Percentiles rank a stretch among this genome's conserved stretches.
phyloP scores from a whole-genome alignment of 53 echinoderm and acorn worm genomes.

The Hippasteria phrygiana region DNA sequence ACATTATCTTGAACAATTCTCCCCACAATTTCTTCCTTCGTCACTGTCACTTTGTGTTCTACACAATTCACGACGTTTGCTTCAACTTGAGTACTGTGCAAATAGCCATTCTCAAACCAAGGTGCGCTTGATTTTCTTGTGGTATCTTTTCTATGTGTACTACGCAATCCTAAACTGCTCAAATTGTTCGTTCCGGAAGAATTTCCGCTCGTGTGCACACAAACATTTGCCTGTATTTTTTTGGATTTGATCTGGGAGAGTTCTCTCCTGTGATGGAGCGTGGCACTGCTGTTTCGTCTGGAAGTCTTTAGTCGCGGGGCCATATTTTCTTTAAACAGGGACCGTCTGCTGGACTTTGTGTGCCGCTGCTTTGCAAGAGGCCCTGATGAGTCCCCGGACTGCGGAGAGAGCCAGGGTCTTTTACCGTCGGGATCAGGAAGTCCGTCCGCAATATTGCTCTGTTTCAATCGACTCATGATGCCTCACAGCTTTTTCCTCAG shows the following conservation, averaged over 20 bases:
- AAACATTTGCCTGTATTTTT: slow-evolving; percentile 3
- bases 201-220: background rate
- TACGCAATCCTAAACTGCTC: background rate
- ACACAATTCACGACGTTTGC: background rate
- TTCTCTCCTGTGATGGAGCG: background rate
- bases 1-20: slow-evolving; percentile 12
- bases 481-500: background rate
- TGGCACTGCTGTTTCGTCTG: background rate
- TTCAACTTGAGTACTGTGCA: background rate
- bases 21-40: background rate
- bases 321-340: slow-evolving; percentile 29
- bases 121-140: too few relatives aligned
- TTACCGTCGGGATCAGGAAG: background rate
- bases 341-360: background rate
- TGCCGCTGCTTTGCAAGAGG: background rate
- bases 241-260: background rate
- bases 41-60: background rate
- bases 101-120: too few relatives aligned
- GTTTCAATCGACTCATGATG: slow-evolving; percentile 10
- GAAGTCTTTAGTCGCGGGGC: background rate
- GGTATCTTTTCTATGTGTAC: background rate
- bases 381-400: too few relatives aligned
- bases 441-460: slow-evolving; percentile 26
- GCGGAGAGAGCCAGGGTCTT: too few relatives aligned
- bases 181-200: background rate